Conservation (phyloP, 30 jellyfish, hydroid and myxozoan species). For the Sanderia malayensis region DNA sequence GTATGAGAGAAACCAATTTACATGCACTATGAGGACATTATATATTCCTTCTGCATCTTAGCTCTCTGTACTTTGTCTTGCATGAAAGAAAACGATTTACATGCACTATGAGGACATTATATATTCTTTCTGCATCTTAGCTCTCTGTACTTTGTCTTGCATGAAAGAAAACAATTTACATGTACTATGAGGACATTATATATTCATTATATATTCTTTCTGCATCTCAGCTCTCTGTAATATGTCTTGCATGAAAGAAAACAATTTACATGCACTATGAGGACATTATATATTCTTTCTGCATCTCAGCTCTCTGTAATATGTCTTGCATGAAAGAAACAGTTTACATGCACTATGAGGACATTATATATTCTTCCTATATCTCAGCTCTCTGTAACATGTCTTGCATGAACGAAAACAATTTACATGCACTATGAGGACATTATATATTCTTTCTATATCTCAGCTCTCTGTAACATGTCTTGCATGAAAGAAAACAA, state of each 20-base stretch:
- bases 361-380: not conserved
- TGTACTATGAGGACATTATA: not conserved
- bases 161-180: not conserved
- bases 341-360: not conserved
- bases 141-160: not conserved
- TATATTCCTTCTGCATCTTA: not conserved
- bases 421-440: not conserved
- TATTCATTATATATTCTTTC: not conserved
- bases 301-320: not conserved
- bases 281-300: not conserved
- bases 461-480: not conserved
- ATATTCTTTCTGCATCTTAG: not conserved
- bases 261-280: not conserved
- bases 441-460: not conserved
- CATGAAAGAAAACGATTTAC: not conserved
- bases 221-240: not conserved
- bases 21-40: not conserved
- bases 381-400: not conserved
- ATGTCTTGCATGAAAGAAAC: not conserved
- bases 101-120: not conserved
- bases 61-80: not conserved
- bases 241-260: not conserved
- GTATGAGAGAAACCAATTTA: not conserved
- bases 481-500: not conserved
- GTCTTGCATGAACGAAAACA: not conserved